phyloP scores from a whole-genome alignment of 37 sponge, comb jelly and placozoan genomes.

The Amphimedon queenslandica region DNA sequence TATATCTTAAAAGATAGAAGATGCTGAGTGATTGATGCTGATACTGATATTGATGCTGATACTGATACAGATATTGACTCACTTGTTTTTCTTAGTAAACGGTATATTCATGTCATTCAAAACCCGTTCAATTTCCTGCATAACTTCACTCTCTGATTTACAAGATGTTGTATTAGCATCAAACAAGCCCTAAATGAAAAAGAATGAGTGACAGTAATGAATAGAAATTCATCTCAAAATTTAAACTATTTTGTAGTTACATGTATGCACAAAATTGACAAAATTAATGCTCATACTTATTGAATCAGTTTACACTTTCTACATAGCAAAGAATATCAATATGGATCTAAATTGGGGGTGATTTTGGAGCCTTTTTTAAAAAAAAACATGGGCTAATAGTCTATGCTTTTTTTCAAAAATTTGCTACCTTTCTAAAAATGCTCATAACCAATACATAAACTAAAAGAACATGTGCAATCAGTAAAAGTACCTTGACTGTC shows the following conservation, averaged over 20 bases:
- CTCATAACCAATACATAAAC: background rate
- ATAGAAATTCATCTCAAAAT: too few relatives aligned
- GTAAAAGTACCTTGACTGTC: background rate
- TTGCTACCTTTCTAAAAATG: background rate
- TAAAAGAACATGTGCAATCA: background rate
- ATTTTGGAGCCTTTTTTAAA: too few relatives aligned
- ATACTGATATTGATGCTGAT: background rate
- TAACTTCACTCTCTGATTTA: conserved; percentile 65
- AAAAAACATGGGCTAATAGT: too few relatives aligned
- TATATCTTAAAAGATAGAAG: too few relatives aligned
- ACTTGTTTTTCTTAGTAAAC: conserved; percentile 50
- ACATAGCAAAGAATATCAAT: background rate
- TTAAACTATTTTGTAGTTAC: too few relatives aligned
- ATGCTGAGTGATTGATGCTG: background rate
- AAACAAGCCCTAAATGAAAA: conserved; percentile 60
- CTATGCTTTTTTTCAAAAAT: background rate
- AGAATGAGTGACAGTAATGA: background rate
- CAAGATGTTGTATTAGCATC: conserved; percentile 69
- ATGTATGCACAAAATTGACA: too few relatives aligned
- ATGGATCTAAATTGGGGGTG: background rate
- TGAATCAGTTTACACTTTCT: background rate
- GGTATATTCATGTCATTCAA: conserved; percentile 33
- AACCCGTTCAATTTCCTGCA: conserved; percentile 62
- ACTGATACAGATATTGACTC: background rate
- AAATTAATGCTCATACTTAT: too few relatives aligned